phyloP scores from a whole-genome alignment of 2,888 invertebrate genomes.

The Hofmannophila pseudospretella region DNA sequence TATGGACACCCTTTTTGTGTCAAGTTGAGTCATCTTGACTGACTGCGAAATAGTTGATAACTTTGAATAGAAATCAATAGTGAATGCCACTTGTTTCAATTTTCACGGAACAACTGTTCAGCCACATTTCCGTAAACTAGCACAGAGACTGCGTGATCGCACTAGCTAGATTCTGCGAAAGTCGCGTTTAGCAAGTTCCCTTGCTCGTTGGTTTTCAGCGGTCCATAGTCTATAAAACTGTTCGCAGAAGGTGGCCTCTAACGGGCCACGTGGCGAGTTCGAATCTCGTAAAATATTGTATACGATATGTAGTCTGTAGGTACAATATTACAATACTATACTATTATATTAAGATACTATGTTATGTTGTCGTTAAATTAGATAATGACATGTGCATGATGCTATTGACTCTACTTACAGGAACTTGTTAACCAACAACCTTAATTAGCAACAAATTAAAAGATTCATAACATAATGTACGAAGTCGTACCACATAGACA shows the following conservation, averaged over 20 bases:
- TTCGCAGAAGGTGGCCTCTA: conserved; percentile 62
- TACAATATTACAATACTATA: too few species aligned
- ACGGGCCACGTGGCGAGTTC: conserved; percentile 47
- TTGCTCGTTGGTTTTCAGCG: conserved; percentile 65
- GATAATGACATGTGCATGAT: not conserved
- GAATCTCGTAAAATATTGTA: conserved; percentile 45
- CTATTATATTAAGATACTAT: too few species aligned
- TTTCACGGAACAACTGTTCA: not conserved
- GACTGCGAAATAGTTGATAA: too few species aligned
- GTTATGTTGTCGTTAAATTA: not conserved
- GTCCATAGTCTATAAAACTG: conserved; percentile 66
- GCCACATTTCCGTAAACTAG: conserved; percentile 13
- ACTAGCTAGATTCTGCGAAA: conserved; percentile 45
- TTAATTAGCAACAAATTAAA: not conserved
- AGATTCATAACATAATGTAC: too few species aligned
- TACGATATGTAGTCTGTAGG: conserved; percentile 7
- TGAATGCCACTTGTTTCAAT: too few species aligned
- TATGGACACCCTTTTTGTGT: too few species aligned
- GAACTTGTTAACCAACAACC: too few species aligned
- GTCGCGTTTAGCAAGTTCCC: conserved; percentile 39
- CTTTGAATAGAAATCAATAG: too few species aligned
- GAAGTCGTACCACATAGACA: not conserved
- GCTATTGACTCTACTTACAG: not conserved
- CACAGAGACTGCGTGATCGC: conserved; percentile 16
- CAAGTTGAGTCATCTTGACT: too few species aligned